phyloP scores from a whole-genome alignment of 2,113 vertebrate species.

The Suricata suricatta region DNA sequence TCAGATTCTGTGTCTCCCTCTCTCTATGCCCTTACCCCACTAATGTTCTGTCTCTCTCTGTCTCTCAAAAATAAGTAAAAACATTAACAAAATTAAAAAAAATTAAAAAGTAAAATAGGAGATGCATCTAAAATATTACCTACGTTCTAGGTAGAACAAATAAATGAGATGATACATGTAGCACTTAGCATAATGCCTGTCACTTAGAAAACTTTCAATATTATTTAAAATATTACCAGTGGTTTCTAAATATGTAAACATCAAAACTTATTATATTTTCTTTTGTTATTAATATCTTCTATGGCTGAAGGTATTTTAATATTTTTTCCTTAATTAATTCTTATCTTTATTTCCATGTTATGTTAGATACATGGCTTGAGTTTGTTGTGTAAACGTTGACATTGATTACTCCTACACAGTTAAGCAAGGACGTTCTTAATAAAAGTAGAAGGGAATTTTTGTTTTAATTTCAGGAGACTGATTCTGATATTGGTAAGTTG shows the following conservation, averaged over 20 bases:
- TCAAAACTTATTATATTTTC: background rate
- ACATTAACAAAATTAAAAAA: too few species aligned
- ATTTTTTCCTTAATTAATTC: background rate
- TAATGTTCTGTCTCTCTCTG: too few species aligned
- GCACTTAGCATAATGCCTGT: background rate
- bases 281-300: background rate
- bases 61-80: too few species aligned
- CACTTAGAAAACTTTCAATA: background rate
- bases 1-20: too few species aligned
- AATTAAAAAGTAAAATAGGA: background rate
- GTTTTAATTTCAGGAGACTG: background rate
- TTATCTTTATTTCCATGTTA: background rate
- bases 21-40: too few species aligned
- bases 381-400: background rate
- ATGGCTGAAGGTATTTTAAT: background rate
- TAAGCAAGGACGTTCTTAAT: background rate
- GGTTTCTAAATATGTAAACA: conserved; percentile 19
- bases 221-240: conserved; percentile 8
- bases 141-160: background rate
- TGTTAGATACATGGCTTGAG: background rate
- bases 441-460: background rate
- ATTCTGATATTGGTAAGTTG: background rate
- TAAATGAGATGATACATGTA: background rate
- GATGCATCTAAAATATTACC: background rate
- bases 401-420: background rate